Evolutionary conservation across 1,140 invertebrate genomes (phyloP).

Genomic region (Caerostris darwini): DNA sequence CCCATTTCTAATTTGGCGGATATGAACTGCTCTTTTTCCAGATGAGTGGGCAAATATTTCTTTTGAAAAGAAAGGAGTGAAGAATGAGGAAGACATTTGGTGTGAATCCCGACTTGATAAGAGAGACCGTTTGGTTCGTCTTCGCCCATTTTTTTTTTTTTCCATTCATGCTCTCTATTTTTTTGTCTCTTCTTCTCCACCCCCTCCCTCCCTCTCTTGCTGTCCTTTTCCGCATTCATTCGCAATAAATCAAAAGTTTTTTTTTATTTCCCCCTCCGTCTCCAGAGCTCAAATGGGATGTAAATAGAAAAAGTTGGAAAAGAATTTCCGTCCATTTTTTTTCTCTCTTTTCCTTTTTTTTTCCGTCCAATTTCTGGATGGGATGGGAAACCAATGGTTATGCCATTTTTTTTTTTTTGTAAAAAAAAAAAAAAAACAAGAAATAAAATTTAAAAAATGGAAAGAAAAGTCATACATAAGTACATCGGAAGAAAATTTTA

Average conservation of each 20-base stretch:
- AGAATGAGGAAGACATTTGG: conserved; percentile 19
- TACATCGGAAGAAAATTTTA: neutral
- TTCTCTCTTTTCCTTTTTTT: no score
- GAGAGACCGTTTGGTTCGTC: neutral
- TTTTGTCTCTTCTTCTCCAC: no score
- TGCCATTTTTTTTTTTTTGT: neutral
- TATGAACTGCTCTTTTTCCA: conserved; percentile 24
- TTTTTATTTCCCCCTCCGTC: neutral
- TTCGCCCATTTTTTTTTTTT: neutral
- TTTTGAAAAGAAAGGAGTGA: neutral
- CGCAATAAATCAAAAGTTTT: conserved; percentile 38
- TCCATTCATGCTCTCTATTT: no score
- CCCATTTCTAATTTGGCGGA: neutral
- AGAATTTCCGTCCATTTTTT: conserved; percentile 42
- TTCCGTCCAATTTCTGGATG: neutral
- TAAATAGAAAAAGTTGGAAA: conserved; percentile 48
- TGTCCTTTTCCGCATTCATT: conserved; percentile 20
- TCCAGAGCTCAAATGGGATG: neutral
- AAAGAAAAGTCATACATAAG: neutral
- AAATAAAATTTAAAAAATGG: neutral
- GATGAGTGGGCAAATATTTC: neutral
- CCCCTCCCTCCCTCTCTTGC: neutral
- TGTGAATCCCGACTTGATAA: conserved; percentile 11
- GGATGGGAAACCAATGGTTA: neutral
- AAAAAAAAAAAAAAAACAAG: neutral